Evolutionary conservation across 1,140 invertebrate genomes (phyloP).

Genomic region (Metaphire vulgaris): DNA sequence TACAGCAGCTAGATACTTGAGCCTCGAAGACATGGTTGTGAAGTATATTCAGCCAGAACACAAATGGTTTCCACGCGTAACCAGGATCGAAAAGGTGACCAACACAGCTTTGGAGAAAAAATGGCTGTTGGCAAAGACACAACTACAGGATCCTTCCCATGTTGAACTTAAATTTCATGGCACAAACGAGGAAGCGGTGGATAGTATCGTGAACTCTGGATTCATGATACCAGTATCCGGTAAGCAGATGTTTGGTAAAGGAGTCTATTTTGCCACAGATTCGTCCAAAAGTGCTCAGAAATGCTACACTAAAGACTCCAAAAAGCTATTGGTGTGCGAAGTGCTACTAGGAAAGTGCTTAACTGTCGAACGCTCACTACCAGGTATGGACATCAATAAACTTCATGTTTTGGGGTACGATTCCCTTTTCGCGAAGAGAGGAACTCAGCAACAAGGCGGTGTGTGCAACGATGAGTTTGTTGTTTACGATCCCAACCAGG

Average conservation of each 20-base stretch:
- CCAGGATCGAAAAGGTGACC: constrained; percentile 6
- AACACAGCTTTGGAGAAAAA: background rate
- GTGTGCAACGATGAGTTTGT: constrained; percentile 17
- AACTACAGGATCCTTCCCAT: background rate
- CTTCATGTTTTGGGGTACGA: background rate
- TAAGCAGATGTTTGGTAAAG: constrained; percentile 13
- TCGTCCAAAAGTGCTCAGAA: constrained; percentile 20
- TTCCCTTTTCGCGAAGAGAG: constrained; percentile 7
- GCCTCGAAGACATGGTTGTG: constrained; percentile 1
- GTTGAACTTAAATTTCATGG: constrained; percentile 13
- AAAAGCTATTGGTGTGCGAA: constrained; percentile 17
- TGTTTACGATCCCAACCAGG: constrained; percentile 8
- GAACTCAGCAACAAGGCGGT: background rate
- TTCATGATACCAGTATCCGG: constrained; percentile 1
- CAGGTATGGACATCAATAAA: constrained; percentile 1
- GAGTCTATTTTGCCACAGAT: constrained; percentile 16
- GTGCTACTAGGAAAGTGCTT: constrained; percentile 16
- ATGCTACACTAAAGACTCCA: constrained; percentile 17
- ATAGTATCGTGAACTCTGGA: background rate
- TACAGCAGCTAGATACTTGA: constrained; percentile 1
- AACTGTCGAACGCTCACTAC: background rate
- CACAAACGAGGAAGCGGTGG: background rate
- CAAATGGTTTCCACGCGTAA: constrained; percentile 13
- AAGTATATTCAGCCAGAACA: constrained; percentile 10
- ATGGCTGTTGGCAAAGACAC: background rate